Base-by-base conservation (phyloP, 35 echinoderm and acorn worm genomes). In the Holothuria glaberrima region DNA sequence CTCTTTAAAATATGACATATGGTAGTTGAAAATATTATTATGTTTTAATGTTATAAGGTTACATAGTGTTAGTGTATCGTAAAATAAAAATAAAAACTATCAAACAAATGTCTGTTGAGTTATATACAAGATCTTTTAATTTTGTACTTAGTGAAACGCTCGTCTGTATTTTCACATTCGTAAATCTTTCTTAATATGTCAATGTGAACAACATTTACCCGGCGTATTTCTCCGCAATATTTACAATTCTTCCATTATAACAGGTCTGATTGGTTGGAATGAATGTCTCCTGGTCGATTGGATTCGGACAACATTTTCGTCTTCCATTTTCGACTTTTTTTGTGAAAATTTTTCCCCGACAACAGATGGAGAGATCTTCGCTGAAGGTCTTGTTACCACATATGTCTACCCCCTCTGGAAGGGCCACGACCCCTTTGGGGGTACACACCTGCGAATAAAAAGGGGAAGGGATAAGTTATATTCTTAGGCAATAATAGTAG, bases 361-460 rank as follows among this genome's bases (percentile, higher is more conserved):
- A 75, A 21, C 71, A 75, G 17, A 75, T 75, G 21, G 12, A n/a
- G 10, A n/a, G 21, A 9, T 32, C 29, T 9, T 31, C 41, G 16
- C 41, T n/a, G 71, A 75, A 75, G 16, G 44, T 35, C 9, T 31
- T 44, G 13, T 75, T 38, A 12, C 44, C 34, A 45, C 71, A 75
- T 35, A 35, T n/a, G 12, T 41, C 71, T 12, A 75, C 22, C 3
- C 71, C 71, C 5, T 14, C 21, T 21, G 71, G 71, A 45, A 38
- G 9, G 1, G 71, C 71, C 24, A 32, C 31, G 32, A 75, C 71
- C 29, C 71, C 71, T 36, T 3, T 21, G 18, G 71, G 21, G 20
- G 71, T 75, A 36, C 71, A 75, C 22, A 75, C 71, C 71, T 75
- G 34, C 34, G 16, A 34, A n/a, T 41, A 19, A 45, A 75, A 41